Conservation (phyloP, 2,113 vertebrate species). For the Lontra canadensis region DNA sequence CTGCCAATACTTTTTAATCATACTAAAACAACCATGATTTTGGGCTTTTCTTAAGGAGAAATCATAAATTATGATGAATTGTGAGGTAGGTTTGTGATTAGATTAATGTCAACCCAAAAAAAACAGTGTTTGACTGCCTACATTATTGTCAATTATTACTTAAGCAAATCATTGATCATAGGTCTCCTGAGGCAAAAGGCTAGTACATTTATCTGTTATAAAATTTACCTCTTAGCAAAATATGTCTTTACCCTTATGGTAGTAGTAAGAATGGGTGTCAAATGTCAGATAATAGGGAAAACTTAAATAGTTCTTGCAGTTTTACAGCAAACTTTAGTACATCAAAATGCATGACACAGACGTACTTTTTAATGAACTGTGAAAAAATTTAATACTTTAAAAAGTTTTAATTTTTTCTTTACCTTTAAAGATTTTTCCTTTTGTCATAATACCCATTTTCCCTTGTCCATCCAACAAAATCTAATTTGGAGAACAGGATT, state of each 20-base stretch:
- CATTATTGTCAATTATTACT: constrained; percentile 47
- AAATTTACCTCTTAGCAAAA: constrained; percentile 27
- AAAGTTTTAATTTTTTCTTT: not conserved
- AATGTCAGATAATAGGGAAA: not conserved
- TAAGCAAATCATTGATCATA: constrained; percentile 36
- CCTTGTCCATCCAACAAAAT: not conserved
- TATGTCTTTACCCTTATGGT: not conserved
- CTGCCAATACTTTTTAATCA: not conserved
- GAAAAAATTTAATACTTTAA: not conserved
- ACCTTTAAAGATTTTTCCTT: not conserved
- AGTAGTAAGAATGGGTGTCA: not conserved
- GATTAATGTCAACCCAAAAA: not conserved
- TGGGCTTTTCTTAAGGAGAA: not conserved
- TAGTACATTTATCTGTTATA: constrained; percentile 2
- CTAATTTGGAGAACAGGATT: not conserved
- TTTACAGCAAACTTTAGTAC: constrained; percentile 9
- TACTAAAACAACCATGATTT: constrained; percentile 10
- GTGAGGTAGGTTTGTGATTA: constrained; percentile 42
- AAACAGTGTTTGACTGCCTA: not conserved
- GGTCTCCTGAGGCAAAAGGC: not conserved
- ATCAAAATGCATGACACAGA: not conserved
- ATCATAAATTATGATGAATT: constrained; percentile 51
- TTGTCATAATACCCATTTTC: not conserved
- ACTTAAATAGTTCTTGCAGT: not conserved
- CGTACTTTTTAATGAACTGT: not conserved